Base-by-base conservation (phyloP, 2,113 vertebrate species). In the Tor tambroides region DNA sequence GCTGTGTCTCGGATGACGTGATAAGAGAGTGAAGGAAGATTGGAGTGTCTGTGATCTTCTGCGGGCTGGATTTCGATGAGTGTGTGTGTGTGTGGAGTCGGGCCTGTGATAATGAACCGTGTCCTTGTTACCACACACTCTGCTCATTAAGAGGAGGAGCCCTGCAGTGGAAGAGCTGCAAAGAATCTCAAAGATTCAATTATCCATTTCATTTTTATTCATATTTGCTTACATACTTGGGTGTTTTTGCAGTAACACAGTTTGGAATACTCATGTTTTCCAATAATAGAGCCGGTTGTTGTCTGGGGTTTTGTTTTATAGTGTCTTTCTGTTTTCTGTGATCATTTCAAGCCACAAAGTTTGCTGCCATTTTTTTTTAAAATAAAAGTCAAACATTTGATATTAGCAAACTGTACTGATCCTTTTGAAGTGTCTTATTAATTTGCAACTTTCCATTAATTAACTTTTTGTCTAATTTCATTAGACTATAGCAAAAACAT, bases 21-120 rank as follows among this genome's bases (percentile, higher is more conserved):
- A 71, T 87, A 90, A 89, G 49, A 77, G 80, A 77, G 79, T 83
- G 89, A 92, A 88, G 84, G 87, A 90, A 91, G 91, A 95, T 93
- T 91, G 92, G 89, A 92, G 90, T 85, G 38, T 14, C 72, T 43
- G 49, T 72, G 51, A 83, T 80, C 78, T 49, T 56, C 54, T 81
- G 7, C 2, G 10, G 56, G 65, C 67, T 38, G 26, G 35, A 28
- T 43, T 28, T 35, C 6, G 8, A 65, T 21, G 19, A 1, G 3
- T 3, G 21, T 17, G 78, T 71, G n/a, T 28, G 41, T 17, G 71
- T 43, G 85, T 72, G 19, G 15, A 35, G 51, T 89, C 86, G 82
- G 88, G 90, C 90, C 91, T 92, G 92, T 92, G 91, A 92, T 95
- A 93, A 94, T 94, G 93, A 94, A 92, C 83, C 92, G 87, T 89